Conservation (phyloP, 1,140 invertebrate genomes). For the Meteorus sp. region DNA sequence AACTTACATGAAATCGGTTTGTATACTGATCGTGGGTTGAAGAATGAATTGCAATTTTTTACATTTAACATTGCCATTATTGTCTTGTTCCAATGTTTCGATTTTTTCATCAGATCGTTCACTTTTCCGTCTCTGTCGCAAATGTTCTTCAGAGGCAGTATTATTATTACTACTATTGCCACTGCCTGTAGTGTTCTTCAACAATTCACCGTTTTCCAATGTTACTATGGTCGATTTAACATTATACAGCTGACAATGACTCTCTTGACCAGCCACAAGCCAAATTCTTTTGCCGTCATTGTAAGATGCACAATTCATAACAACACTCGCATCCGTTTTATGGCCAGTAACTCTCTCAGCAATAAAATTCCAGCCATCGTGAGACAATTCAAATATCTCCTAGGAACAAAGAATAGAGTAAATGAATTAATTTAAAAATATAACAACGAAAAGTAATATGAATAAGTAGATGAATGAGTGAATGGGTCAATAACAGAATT, state of each 20-base stretch:
- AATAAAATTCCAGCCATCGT: constrained; percentile 77
- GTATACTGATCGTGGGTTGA: constrained; percentile 73
- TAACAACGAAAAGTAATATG: constrained; percentile 2
- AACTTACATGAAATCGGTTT: constrained; percentile 74
- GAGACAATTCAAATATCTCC: constrained; percentile 90
- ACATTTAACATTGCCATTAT: constrained; percentile 56
- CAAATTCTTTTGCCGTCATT: constrained; percentile 72
- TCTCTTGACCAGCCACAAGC: constrained; percentile 89
- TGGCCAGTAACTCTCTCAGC: constrained; percentile 85
- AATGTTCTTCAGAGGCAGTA: constrained; percentile 33
- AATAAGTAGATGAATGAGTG: neutral
- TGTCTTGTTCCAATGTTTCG: constrained; percentile 51
- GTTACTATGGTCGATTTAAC: constrained; percentile 71
- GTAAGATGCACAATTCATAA: constrained; percentile 84
- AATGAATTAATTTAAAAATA: constrained; percentile 26
- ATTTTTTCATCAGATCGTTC: constrained; percentile 53
- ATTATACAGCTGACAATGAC: constrained; percentile 85
- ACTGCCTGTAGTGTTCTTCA: constrained; percentile 44
- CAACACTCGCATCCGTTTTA: constrained; percentile 84
- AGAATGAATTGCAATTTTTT: constrained; percentile 74
- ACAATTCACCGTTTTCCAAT: constrained; percentile 55
- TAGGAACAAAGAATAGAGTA: constrained; percentile 54
- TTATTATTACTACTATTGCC: too few species aligned
- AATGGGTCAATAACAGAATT: too few species aligned
- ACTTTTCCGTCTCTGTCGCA: constrained; percentile 52